A percentile compares a stretch with the other conserved stretches of the same genome.
phyloP scores from a whole-genome alignment of 1,140 invertebrate species.

The Nephotettix cincticeps region DNA sequence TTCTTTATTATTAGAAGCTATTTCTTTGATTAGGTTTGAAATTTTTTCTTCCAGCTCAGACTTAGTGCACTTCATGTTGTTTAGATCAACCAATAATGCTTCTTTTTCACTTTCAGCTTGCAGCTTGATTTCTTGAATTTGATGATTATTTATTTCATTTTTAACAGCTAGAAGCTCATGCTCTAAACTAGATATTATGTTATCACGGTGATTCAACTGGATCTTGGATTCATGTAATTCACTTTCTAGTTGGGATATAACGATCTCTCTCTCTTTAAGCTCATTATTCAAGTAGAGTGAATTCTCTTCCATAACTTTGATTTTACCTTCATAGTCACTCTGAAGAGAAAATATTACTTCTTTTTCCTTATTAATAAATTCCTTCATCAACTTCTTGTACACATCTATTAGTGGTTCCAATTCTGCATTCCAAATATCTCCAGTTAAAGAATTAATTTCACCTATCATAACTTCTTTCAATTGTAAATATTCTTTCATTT shows the following conservation, averaged over 20 bases:
- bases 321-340: not conserved
- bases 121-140: not conserved
- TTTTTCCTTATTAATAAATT: not conserved
- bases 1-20: not conserved
- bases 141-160: not conserved
- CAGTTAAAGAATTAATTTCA: not conserved
- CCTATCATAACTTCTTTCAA: not conserved
- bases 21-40: not conserved
- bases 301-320: not conserved
- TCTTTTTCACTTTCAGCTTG: not conserved
- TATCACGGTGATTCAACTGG: not conserved
- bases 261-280: not conserved
- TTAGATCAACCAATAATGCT: not conserved
- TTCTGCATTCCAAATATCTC: not conserved
- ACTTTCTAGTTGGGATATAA: not conserved
- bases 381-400: not conserved
- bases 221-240: not conserved
- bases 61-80: not conserved
- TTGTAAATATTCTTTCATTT: not conserved
- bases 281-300: not conserved
- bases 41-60: not conserved
- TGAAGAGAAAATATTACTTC: slow-evolving; percentile 4
- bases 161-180: not conserved
- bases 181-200: not conserved
- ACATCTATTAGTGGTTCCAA: not conserved